These are phyloP conservation scores for Idaea dimidiata DNA, from an alignment of 2,888 invertebrate genomes.

Conservation along the genomic window DNA sequence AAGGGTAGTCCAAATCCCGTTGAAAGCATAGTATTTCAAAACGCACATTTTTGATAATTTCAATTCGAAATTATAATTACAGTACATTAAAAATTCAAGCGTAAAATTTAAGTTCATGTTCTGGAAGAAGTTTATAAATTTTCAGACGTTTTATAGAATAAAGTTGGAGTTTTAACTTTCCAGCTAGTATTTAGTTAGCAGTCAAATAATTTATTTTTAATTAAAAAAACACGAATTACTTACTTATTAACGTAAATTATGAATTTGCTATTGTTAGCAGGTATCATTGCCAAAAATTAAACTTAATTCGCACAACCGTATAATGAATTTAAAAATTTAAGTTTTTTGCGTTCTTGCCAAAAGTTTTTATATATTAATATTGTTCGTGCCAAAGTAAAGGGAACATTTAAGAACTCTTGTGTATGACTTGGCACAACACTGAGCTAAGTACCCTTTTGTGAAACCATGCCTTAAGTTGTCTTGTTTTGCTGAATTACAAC, in stretches of 20 bases:
- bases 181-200: no score
- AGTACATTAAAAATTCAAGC: no score
- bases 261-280: not conserved
- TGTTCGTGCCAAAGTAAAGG: not conserved
- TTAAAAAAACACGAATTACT: no score
- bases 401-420: not conserved
- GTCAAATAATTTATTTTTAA: no score
- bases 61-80: no score
- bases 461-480: not conserved
- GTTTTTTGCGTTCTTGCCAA: not conserved
- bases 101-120: no score
- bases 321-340: not conserved
- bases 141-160: no score
- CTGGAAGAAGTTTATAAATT: no score
- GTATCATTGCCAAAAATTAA: not conserved
- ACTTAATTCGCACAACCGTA: not conserved
- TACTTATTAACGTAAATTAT: not conserved
- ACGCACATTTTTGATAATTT: no score
- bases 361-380: not conserved
- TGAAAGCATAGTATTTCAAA: no score
- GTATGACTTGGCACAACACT: not conserved
- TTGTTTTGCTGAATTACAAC: not conserved
- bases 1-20: no score
- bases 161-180: no score
- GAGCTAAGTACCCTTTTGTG: not conserved